Percentiles rank a stretch among this genome's conserved stretches.
These are phyloP conservation scores for Lordiphosa andalusiaca DNA, from an alignment of 2,888 invertebrate species.

Conservation along the genomic window DNA sequence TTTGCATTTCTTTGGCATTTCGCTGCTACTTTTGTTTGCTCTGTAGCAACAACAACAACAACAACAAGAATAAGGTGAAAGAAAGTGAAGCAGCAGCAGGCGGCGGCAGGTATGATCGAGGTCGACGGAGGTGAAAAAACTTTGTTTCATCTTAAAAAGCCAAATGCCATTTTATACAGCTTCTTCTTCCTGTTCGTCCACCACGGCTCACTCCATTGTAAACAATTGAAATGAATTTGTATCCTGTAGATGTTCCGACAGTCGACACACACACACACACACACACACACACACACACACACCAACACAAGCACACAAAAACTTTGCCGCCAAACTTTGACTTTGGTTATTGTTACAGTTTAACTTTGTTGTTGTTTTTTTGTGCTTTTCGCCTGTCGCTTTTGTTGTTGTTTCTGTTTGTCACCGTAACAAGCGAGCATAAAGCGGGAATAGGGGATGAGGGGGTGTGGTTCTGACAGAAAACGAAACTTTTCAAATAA, in stretches of 20 bases:
- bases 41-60: slow-evolving; percentile 29
- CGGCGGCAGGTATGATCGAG: slow-evolving; percentile 54
- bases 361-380: slow-evolving; percentile 57
- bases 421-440: slow-evolving; percentile 23
- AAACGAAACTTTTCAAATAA: slow-evolving; percentile 65
- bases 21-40: slow-evolving; percentile 44
- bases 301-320: slow-evolving; percentile 36
- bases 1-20: slow-evolving; percentile 68
- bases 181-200: slow-evolving; percentile 16
- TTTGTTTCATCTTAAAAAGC: slow-evolving; percentile 46
- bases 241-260: slow-evolving; percentile 56
- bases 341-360: slow-evolving; percentile 75
- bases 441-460: neutral
- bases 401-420: slow-evolving; percentile 27
- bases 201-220: slow-evolving; percentile 34
- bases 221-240: slow-evolving; percentile 73
- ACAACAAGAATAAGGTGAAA: slow-evolving; percentile 12
- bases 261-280: slow-evolving; percentile 24
- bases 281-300: slow-evolving; percentile 17
- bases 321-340: slow-evolving; percentile 73
- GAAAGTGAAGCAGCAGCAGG: slow-evolving; percentile 44
- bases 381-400: slow-evolving; percentile 2
- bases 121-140: slow-evolving; percentile 27
- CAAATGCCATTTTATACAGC: slow-evolving; percentile 40
- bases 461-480: slow-evolving; percentile 11